phyloP scores from a whole-genome alignment of 2,888 invertebrate species.

The Emesis furor region DNA sequence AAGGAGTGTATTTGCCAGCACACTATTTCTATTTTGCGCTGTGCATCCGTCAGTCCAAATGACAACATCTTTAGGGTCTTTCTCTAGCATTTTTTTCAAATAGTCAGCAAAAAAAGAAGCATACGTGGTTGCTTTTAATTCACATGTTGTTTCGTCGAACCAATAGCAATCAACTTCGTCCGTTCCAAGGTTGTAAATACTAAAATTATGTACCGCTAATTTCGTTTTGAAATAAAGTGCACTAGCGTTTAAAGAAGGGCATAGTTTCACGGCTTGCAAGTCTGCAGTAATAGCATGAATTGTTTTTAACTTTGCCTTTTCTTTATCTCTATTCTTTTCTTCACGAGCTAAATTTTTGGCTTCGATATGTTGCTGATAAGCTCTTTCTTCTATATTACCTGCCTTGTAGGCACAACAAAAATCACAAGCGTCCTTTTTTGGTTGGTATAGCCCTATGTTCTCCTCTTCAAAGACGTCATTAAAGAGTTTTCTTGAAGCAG shows the following conservation, averaged over 20 bases:
- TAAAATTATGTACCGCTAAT: conserved; percentile 76
- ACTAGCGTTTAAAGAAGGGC: conserved; percentile 70
- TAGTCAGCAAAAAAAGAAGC: conserved; percentile 73
- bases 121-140: conserved; percentile 73
- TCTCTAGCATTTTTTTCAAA: conserved; percentile 61
- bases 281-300: conserved; percentile 70
- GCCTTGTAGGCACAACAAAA: conserved; percentile 66
- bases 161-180: conserved; percentile 72
- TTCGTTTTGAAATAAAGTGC: conserved; percentile 77
- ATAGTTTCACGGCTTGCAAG: conserved; percentile 76
- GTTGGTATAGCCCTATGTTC: conserved; percentile 73
- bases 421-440: conserved; percentile 52
- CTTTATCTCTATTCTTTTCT: conserved; percentile 67
- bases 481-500: conserved; percentile 54
- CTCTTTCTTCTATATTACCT: conserved; percentile 56
- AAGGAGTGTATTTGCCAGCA: conserved; percentile 38
- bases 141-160: conserved; percentile 73
- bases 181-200: conserved; percentile 72
- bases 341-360: conserved; percentile 66
- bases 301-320: conserved; percentile 65
- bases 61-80: conserved; percentile 65
- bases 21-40: conserved; percentile 71
- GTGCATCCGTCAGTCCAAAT: conserved; percentile 76
- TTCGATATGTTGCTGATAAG: conserved; percentile 54
- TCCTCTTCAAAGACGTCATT: conserved; percentile 62